phyloP scores from a whole-genome alignment of 2,888 invertebrate species.

The Theretra japonica region DNA sequence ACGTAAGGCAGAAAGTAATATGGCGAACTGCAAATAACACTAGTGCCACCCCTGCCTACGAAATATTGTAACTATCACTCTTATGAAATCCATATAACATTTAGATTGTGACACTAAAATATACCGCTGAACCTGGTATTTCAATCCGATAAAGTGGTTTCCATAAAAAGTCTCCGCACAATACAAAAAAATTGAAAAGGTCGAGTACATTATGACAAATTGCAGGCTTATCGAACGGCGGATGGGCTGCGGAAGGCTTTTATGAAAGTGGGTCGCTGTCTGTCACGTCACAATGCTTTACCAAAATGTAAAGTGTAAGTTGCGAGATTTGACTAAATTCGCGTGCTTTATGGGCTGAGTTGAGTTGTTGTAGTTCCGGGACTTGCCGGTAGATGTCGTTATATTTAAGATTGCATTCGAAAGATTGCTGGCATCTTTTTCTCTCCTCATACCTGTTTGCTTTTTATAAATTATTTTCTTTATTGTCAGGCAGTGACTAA shows the following conservation, averaged over 20 bases:
- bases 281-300: neutral
- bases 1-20: too few species aligned
- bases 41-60: too few species aligned
- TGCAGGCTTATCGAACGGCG: slow-evolving; percentile 25
- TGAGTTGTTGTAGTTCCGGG: neutral
- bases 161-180: slow-evolving; percentile 1
- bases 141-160: slow-evolving; percentile 24
- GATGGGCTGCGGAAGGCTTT: slow-evolving; percentile 19
- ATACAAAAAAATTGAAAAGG: slow-evolving; percentile 13
- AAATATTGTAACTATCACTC: too few species aligned
- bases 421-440: too few species aligned
- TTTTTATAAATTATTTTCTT: too few species aligned
- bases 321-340: neutral
- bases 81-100: too few species aligned
- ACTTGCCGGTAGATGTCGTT: neutral
- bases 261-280: slow-evolving; percentile 6
- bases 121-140: neutral
- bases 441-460: too few species aligned
- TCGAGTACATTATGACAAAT: slow-evolving; percentile 27
- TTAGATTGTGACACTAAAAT: neutral
- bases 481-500: too few species aligned
- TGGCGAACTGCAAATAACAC: too few species aligned
- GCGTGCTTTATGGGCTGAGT: neutral
- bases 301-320: neutral
- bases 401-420: neutral